These are phyloP conservation scores for Sebastes variabilis DNA, from an alignment of 2,797 vertebrate species.

Conservation along the genomic window DNA sequence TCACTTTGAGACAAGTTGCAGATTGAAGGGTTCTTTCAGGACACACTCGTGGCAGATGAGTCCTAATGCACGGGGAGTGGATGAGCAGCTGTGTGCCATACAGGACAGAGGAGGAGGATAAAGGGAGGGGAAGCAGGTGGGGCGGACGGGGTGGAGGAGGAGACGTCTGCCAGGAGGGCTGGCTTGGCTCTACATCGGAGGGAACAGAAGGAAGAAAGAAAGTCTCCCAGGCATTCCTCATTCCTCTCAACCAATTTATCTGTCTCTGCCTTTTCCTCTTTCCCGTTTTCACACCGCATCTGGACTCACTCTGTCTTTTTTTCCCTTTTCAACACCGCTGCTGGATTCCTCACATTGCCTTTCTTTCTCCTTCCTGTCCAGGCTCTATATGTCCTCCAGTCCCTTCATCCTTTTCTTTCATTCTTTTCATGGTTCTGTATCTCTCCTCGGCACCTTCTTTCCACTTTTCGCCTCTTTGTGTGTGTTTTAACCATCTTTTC, in stretches of 20 bases:
- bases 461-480: conserved; percentile 52
- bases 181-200: conserved; percentile 65
- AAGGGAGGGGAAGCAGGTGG: conserved; percentile 70
- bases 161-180: conserved; percentile 65
- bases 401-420: conserved; percentile 46
- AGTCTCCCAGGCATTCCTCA: conserved; percentile 63
- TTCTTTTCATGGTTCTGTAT: conserved; percentile 60
- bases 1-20: conserved; percentile 36
- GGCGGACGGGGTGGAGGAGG: conserved; percentile 61
- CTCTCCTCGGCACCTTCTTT: conserved; percentile 59
- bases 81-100: conserved; percentile 69
- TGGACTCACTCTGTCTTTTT: conserved; percentile 59
- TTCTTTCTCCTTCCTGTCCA: conserved; percentile 54
- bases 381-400: conserved; percentile 38
- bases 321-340: conserved; percentile 39
- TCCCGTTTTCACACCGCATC: conserved; percentile 65
- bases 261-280: conserved; percentile 62
- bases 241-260: conserved; percentile 68
- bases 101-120: conserved; percentile 63
- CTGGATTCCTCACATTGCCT: conserved; percentile 45
- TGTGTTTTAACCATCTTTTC: conserved; percentile 59
- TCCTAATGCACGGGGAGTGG: conserved; percentile 47
- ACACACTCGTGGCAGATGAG: conserved; percentile 38
- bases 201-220: conserved; percentile 66
- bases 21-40: conserved; percentile 50